Base-by-base conservation (phyloP, 1,140 invertebrate species). In the Drosophila ironensis region DNA sequence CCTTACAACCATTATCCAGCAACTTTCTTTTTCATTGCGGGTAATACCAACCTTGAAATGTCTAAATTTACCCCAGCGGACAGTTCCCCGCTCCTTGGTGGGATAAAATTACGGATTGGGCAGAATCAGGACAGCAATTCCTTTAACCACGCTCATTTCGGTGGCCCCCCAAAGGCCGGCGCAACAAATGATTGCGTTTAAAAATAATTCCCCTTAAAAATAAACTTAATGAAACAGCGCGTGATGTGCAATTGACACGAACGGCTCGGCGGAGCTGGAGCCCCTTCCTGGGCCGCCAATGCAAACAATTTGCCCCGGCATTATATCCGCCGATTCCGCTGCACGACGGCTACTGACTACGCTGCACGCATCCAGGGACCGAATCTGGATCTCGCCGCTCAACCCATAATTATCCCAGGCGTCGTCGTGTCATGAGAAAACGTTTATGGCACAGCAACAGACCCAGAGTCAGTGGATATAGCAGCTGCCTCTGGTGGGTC, bases 241-340 rank as follows among this genome's bases (percentile, higher is more conserved):
- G 51, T 63, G 74, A 84, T 84, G 74, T 78, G 80, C 59, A 73
- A 78, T 84, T 84, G 78, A 78, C 78, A 84, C 67, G 78, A 86
- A 84, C 53, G 53, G 47, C 64, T 38, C 37, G 24, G 19, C 24
- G 37, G 6, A 33, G 45, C 27, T 41, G 22, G 51, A 60, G 20
- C 22, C 22, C 35, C 3, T 42, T 50, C 33, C 16, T 12, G 16
- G 20, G 8, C 25, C 19, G 19, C 8, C 33, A 72, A 74, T 48
- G 72, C 72, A 75, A 76, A 76, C 67, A 75, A 71, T 64, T 48
- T 69, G 50, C 59, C 30, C 25, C 45, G 41, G 28, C 37, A 11
- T 14, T n/a, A 14, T 28, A 42, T 42, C 24, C 53, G 20, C 38
- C 28, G 45, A 51, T 42, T 59, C 56, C 41, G 59, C 14, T 44